Conservation (phyloP, 2,113 vertebrate species). For the Bostrychus sinensis region DNA sequence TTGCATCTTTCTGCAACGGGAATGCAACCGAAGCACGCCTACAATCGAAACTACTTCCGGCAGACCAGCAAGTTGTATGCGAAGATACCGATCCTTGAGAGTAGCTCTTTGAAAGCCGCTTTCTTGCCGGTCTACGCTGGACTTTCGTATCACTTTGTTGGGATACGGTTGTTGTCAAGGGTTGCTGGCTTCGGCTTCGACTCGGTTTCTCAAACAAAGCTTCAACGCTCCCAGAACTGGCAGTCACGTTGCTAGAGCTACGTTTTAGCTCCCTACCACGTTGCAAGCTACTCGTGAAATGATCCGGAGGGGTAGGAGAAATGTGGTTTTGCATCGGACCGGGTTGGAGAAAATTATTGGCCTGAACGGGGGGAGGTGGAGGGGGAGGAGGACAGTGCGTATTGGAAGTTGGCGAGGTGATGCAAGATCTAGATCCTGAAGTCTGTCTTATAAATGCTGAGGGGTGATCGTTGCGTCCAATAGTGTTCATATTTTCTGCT, state of each 20-base stretch:
- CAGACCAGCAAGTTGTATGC: slow-evolving; percentile 75
- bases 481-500: slow-evolving; percentile 82
- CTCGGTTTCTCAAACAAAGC: slow-evolving; percentile 83
- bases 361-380: slow-evolving; percentile 73
- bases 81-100: slow-evolving; percentile 88
- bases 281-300: slow-evolving; percentile 81
- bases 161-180: slow-evolving; percentile 55
- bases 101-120: slow-evolving; percentile 90
- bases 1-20: slow-evolving; percentile 84
- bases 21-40: slow-evolving; percentile 78
- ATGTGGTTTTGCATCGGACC: slow-evolving; percentile 86
- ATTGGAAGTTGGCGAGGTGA: slow-evolving; percentile 65
- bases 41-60: slow-evolving; percentile 69
- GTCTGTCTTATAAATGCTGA: slow-evolving; percentile 88
- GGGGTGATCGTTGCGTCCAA: slow-evolving; percentile 87
- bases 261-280: slow-evolving; percentile 84
- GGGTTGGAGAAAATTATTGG: slow-evolving; percentile 80
- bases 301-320: slow-evolving; percentile 79
- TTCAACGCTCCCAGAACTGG: slow-evolving; percentile 80
- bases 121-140: slow-evolving; percentile 83
- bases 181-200: slow-evolving; percentile 79
- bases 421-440: slow-evolving; percentile 78
- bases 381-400: slow-evolving; percentile 45
- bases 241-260: slow-evolving; percentile 82
- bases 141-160: slow-evolving; percentile 79